phyloP scores from a whole-genome alignment of 2,888 invertebrate species.

The Protophormia terraenovae region DNA sequence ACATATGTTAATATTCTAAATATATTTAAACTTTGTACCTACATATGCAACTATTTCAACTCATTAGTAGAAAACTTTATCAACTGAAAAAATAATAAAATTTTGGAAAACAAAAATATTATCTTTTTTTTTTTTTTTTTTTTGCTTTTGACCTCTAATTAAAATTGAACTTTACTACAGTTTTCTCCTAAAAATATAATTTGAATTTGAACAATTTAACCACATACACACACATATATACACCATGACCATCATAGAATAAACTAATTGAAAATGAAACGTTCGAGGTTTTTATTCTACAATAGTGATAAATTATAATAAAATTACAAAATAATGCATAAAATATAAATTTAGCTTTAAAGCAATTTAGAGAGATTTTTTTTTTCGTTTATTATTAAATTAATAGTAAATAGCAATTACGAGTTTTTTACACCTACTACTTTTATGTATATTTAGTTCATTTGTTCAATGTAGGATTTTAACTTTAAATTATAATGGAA shows the following conservation, averaged over 20 bases:
- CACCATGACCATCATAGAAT: not conserved
- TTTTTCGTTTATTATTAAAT: not conserved
- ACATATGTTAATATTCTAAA: not conserved
- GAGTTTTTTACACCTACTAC: conserved; percentile 15
- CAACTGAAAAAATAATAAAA: not conserved
- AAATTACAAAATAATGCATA: conserved; percentile 2
- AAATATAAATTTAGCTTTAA: conserved; percentile 3
- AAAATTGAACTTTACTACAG: conserved; percentile 40
- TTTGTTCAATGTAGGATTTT: not conserved
- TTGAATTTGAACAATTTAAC: conserved; percentile 28
- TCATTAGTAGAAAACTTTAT: conserved; percentile 11
- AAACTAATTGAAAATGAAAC: conserved; percentile 40
- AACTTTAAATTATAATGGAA: not conserved
- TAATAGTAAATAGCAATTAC: conserved; percentile 21
- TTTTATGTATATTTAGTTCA: not conserved
- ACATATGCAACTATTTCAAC: not conserved
- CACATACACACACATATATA: no score
- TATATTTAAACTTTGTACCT: not conserved
- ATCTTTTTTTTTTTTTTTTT: conserved; percentile 6
- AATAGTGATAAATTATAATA: conserved; percentile 39
- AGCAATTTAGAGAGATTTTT: not conserved
- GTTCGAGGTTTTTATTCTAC: conserved; percentile 20
- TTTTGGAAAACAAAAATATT: conserved; percentile 7
- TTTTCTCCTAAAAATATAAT: not conserved
- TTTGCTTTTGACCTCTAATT: conserved; percentile 58